Evolutionary conservation across 2,113 vertebrate genomes (phyloP).

Genomic region (Alces alces): DNA sequence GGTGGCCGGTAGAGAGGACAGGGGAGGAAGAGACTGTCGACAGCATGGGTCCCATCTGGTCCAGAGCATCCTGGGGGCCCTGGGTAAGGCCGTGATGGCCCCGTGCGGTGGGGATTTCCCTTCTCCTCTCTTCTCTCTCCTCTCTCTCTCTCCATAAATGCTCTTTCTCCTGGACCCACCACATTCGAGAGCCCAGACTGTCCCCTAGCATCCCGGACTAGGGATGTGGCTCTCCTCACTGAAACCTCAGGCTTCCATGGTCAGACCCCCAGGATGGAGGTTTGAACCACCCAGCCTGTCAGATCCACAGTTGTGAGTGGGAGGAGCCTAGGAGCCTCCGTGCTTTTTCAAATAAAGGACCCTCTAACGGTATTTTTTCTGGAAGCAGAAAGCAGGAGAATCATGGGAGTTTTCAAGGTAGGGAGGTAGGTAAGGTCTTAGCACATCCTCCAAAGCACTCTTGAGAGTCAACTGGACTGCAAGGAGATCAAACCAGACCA

Average conservation of each 20-base stretch:
- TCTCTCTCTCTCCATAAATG: neutral
- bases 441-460: neutral
- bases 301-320: neutral
- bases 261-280: neutral
- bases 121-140: neutral
- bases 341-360: neutral
- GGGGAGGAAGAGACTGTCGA: neutral
- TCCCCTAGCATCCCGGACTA: neutral
- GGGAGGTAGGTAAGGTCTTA: neutral
- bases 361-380: neutral
- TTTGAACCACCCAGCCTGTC: neutral
- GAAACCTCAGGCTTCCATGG: neutral
- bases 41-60: neutral
- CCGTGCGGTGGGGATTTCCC: rapidly evolving
- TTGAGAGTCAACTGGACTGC: neutral
- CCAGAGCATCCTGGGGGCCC: neutral
- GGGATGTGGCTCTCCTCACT: neutral
- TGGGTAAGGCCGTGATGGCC: no score
- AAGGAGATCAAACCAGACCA: neutral
- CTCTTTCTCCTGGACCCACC: neutral
- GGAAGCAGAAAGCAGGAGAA: neutral
- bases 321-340: neutral
- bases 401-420: neutral
- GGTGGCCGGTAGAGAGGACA: rapidly evolving
- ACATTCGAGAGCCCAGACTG: neutral